Base-by-base conservation (phyloP, 2,797 vertebrate genomes). In the Bufotes viridis region DNA sequence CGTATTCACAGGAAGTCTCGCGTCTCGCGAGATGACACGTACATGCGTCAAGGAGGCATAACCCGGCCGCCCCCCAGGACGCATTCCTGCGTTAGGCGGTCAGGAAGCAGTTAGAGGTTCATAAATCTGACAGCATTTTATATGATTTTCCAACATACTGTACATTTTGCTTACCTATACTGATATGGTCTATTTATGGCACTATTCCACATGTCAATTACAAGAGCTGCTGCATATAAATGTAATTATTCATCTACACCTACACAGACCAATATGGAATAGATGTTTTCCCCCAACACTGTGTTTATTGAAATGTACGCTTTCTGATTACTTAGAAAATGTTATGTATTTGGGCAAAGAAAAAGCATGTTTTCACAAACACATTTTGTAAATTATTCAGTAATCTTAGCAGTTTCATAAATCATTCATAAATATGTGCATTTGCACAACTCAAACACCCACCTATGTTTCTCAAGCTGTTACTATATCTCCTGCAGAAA, bases 201-300 rank as follows among this genome's bases (percentile, higher is more conserved):
- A 11, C 26, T 49, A 24, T 63, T 76, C 15, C 20, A 42, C 57
- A 61, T 76, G 70, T 18, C 55, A 84, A 42, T 76, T 61, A 18
- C 57, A 42, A 24, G 15, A 6, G 6, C 57, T 58, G 26, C 53
- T 7, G 13, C 29, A 51, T 12, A 34, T 51, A 55, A 60, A 72
- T 60, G 4, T n/a, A n/a, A 84, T 84, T 61, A 75, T 75, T 63
- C 34, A 63, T 60, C 0, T 75, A 76, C 83, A 76, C 58, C 72
- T 65, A 76, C 72, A 85, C 83, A 78, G n/a, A 76, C 57, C 83
- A 85, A 85, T 76, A 85, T 85, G 83, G 70, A 74, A 65, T 78
- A 72, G 55, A 57, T 58, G 8, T 61, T 80, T 80, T 58, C 29
- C 12, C 34, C 57, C 2, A 53, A 51, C 72, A 61, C n/a, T 72